Conservation (phyloP, 1,140 invertebrate species). For the Harpegnathos saltator region DNA sequence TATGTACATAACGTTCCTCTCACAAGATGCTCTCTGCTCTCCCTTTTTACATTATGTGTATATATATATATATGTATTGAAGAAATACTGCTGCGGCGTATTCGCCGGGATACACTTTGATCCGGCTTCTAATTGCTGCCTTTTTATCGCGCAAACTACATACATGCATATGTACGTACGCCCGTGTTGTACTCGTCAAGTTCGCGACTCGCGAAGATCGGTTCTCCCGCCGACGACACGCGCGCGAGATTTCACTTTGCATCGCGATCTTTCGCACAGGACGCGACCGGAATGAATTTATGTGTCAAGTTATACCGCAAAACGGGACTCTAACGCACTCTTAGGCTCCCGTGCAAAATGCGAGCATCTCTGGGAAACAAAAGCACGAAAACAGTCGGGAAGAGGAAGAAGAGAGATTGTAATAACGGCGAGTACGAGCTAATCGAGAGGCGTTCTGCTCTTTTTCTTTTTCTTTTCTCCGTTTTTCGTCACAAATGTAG, state of each 20-base stretch:
- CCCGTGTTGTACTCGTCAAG: not conserved
- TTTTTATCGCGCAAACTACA: not conserved
- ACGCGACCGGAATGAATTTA: no score
- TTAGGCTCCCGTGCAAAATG: no score
- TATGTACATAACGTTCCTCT: constrained; percentile 64
- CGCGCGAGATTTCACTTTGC: no score
- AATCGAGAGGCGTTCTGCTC: not conserved
- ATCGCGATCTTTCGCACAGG: no score
- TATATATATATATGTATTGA: constrained; percentile 26
- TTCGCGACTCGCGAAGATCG: not conserved
- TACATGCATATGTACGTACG: not conserved
- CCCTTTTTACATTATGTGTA: no score
- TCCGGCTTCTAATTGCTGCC: not conserved
- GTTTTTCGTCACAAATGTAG: not conserved
- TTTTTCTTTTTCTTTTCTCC: not conserved
- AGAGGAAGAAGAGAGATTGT: no score
- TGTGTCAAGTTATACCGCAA: no score
- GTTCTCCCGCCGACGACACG: no score
- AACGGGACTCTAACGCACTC: no score
- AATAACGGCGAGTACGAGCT: not conserved
- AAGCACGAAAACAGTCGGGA: no score
- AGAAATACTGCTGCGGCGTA: constrained; percentile 37
- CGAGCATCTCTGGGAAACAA: no score
- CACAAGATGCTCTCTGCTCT: constrained; percentile 7
- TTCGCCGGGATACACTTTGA: constrained; percentile 14